These are phyloP conservation scores for Nyctibius grandis DNA, from an alignment of 2,797 vertebrate species.

Conservation along the genomic window DNA sequence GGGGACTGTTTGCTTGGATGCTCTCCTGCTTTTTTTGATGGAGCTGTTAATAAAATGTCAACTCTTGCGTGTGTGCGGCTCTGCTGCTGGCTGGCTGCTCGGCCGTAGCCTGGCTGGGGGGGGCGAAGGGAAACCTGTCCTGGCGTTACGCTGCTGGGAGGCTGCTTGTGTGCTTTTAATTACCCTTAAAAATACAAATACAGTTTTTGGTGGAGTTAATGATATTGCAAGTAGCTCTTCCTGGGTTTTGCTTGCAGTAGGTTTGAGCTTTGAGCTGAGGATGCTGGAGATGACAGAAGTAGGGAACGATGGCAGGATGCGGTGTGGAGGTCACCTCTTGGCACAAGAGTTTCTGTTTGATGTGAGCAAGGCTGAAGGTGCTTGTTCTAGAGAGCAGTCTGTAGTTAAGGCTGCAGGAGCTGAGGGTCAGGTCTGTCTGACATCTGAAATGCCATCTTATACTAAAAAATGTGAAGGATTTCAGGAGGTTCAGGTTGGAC, in stretches of 20 bases:
- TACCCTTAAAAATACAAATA: not conserved
- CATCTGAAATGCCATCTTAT: not conserved
- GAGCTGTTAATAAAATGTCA: slow-evolving; percentile 55
- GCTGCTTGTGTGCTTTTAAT: not conserved
- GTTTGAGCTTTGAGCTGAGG: not conserved
- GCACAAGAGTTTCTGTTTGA: not conserved
- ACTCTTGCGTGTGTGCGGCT: not conserved
- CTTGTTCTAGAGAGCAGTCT: accelerated
- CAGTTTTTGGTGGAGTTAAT: not conserved
- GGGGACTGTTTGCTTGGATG: slow-evolving; percentile 1
- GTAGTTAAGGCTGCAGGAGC: not conserved
- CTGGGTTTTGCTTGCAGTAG: not conserved
- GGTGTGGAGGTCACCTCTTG: accelerated
- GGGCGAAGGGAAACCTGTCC: not conserved
- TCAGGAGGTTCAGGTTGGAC: too few species aligned
- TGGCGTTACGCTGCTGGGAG: accelerated
- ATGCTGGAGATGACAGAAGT: not conserved
- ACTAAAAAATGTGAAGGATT: not conserved
- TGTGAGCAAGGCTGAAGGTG: not conserved
- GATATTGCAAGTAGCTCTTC: accelerated
- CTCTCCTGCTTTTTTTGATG: slow-evolving; percentile 28
- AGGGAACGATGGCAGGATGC: accelerated
- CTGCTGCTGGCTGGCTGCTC: not conserved
- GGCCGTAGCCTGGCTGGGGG: not conserved
- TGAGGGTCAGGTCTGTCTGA: not conserved